Conservation (phyloP, 53 echinoderm and acorn worm genomes). For the Temnopleurus reevesii region DNA sequence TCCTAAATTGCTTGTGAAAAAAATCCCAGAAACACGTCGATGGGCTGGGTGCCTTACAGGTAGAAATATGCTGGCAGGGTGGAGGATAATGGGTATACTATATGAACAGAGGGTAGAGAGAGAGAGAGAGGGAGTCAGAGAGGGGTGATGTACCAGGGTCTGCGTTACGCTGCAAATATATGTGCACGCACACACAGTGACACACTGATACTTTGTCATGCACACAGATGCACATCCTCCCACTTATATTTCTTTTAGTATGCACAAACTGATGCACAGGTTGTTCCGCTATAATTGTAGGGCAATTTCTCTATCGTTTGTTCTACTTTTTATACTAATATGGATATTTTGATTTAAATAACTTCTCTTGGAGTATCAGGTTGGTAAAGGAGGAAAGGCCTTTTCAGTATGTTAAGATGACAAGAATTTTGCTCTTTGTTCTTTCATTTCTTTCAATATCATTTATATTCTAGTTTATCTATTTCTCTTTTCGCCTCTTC, state of each 20-base stretch:
- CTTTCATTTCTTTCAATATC: no score
- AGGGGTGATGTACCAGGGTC: neutral
- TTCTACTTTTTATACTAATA: no score
- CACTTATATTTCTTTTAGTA: conserved; percentile 20
- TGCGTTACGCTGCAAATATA: neutral
- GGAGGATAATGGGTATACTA: neutral
- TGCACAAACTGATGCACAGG: neutral
- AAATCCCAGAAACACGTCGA: conserved; percentile 39
- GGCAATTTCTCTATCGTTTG: no score
- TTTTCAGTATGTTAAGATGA: no score
- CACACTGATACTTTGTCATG: conserved; percentile 1
- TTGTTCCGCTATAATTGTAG: no score
- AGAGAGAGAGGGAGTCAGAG: neutral
- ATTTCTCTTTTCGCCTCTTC: no score
- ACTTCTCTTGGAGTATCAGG: no score
- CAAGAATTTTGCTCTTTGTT: no score
- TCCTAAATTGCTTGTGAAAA: conserved; percentile 55
- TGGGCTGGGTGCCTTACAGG: conserved; percentile 29
- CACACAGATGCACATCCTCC: conserved; percentile 14
- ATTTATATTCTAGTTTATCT: no score
- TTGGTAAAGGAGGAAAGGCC: no score
- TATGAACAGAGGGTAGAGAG: neutral
- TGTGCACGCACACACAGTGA: neutral
- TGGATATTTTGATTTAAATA: no score
- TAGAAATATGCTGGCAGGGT: conserved; percentile 21